A percentile compares a stretch with the other conserved stretches of the same genome.
Conservation (phyloP, 2,888 invertebrate species). For the Enoplolaimus lenunculus region DNA sequence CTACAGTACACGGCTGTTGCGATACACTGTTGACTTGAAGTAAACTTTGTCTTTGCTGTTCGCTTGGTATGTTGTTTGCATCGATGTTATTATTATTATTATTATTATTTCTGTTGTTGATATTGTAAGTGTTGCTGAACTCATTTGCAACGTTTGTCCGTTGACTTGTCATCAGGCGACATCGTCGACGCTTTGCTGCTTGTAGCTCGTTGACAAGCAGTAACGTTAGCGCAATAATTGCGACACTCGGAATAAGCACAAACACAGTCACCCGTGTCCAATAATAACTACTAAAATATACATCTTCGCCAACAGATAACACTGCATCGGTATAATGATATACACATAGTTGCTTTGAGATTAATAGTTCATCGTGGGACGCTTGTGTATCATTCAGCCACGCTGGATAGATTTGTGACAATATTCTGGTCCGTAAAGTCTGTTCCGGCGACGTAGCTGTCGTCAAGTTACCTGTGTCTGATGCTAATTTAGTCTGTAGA, state of each 20-base stretch:
- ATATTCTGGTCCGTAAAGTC: too few relatives aligned
- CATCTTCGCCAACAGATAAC: slow-evolving; percentile 44
- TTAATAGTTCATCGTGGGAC: neutral
- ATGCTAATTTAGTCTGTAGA: neutral
- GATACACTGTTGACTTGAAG: neutral
- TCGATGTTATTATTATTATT: too few relatives aligned
- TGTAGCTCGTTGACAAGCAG: slow-evolving; percentile 70
- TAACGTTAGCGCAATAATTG: slow-evolving; percentile 71
- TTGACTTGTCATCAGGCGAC: slow-evolving; percentile 49
- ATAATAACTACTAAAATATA: slow-evolving; percentile 58
- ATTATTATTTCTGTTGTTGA: too few relatives aligned
- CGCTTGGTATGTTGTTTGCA: neutral
- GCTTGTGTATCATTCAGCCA: neutral
- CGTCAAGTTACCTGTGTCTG: neutral
- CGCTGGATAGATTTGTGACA: neutral
- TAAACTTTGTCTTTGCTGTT: neutral
- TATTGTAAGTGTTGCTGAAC: too few relatives aligned
- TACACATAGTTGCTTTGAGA: slow-evolving; percentile 27
- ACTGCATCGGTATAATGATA: slow-evolving; percentile 50
- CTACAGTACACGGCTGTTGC: neutral
- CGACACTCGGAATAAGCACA: slow-evolving; percentile 74
- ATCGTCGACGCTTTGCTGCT: slow-evolving; percentile 62
- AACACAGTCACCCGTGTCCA: slow-evolving; percentile 76
- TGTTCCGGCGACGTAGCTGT: neutral
- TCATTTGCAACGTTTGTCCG: slow-evolving; percentile 21